phyloP scores from a whole-genome alignment of 2,797 vertebrate genomes.

The Euphonia xanthogaster region DNA sequence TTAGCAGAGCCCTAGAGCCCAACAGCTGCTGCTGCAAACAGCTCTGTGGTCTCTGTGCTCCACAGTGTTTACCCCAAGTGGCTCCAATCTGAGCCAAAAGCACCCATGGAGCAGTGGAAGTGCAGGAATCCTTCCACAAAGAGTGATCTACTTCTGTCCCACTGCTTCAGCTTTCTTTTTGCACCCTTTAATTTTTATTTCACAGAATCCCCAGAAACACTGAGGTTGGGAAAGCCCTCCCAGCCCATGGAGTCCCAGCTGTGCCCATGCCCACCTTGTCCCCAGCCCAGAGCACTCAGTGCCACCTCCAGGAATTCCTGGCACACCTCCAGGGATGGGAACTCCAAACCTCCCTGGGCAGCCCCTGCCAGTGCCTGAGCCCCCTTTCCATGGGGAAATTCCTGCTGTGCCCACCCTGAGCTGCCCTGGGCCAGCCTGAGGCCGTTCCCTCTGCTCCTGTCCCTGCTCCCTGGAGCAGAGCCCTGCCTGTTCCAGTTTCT shows the following conservation, averaged over 20 bases:
- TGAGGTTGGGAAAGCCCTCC: not conserved
- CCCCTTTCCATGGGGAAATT: not conserved
- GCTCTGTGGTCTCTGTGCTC: not conserved
- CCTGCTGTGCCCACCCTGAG: not conserved
- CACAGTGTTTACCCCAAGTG: rapidly evolving
- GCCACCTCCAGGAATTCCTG: not conserved
- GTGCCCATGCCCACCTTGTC: rapidly evolving
- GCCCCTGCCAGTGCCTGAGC: rapidly evolving
- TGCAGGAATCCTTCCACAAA: not conserved
- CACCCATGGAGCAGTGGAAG: not conserved
- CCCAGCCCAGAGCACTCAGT: not conserved
- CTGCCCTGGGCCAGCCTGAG: not conserved
- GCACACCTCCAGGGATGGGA: not conserved
- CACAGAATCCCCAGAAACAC: not conserved
- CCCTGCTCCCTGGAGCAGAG: not conserved
- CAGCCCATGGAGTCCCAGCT: rapidly evolving
- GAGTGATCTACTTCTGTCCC: not conserved
- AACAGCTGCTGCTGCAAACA: not conserved
- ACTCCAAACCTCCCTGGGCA: not conserved
- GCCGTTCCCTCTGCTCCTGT: not conserved
- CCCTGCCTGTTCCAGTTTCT: not conserved
- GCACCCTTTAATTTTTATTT: not conserved
- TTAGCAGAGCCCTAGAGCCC: not conserved
- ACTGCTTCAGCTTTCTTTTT: not conserved
- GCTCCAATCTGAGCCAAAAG: not conserved